Evolutionary conservation across 2,113 vertebrate genomes (phyloP).

Genomic region (Bufo gargarizans): DNA sequence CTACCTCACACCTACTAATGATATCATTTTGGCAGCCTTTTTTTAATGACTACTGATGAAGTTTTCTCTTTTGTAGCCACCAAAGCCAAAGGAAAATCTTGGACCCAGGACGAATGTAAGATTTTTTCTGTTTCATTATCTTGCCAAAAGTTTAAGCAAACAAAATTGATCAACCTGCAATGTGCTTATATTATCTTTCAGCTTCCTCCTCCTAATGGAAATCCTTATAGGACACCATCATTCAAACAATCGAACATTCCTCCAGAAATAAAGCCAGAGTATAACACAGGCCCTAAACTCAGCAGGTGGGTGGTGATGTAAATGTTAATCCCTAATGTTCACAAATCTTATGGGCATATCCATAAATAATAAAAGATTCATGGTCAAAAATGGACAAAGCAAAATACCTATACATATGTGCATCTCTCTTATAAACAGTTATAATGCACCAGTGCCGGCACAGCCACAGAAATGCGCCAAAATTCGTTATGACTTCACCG

Average conservation of each 20-base stretch:
- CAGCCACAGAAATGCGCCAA: slow-evolving; percentile 79
- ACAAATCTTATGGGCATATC: background rate
- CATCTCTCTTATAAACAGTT: slow-evolving; percentile 69
- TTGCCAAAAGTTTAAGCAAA: background rate
- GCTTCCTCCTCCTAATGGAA: slow-evolving; percentile 81
- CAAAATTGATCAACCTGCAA: background rate
- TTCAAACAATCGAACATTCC: slow-evolving; percentile 58
- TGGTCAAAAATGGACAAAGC: background rate
- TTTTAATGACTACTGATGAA: background rate
- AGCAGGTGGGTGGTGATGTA: slow-evolving; percentile 3
- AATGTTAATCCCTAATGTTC: too few species aligned
- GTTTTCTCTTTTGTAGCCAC: background rate
- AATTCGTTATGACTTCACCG: slow-evolving; percentile 91
- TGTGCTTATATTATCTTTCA: slow-evolving; percentile 60
- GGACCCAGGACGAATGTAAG: slow-evolving; percentile 10
- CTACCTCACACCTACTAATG: background rate
- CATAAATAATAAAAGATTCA: background rate
- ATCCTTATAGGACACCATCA: slow-evolving; percentile 67
- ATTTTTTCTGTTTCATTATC: background rate
- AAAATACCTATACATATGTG: background rate
- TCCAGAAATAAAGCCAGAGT: slow-evolving; percentile 20
- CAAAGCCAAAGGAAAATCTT: slow-evolving; percentile 14
- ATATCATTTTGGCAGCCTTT: background rate
- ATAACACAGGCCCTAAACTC: background rate
- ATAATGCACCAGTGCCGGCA: slow-evolving; percentile 70